Conservation (phyloP, 2,797 vertebrate species). For the Pelobates cultripes region DNA sequence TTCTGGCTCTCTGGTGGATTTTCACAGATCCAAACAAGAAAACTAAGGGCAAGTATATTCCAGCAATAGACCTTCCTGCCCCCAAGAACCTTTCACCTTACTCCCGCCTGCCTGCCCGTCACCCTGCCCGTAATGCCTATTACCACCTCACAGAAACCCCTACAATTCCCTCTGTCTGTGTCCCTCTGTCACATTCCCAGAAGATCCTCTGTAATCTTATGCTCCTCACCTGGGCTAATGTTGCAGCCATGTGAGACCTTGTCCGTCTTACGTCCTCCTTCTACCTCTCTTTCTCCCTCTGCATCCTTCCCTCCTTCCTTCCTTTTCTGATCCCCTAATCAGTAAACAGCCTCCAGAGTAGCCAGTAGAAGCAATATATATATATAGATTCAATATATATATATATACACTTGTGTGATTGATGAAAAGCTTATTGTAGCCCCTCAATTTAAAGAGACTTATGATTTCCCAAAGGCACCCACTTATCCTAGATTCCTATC, state of each 20-base stretch:
- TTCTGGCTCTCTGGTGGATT: conserved; percentile 99
- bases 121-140: conserved; percentile 62
- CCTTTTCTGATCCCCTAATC: conserved; percentile 34
- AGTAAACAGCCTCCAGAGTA: conserved; percentile 22
- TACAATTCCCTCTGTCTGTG: conserved; percentile 57
- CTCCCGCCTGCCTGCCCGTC: conserved; percentile 57
- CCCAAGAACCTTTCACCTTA: conserved; percentile 64
- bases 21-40: conserved; percentile 91
- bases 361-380: conserved; percentile 43
- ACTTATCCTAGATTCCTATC: background rate
- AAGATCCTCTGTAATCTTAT: conserved; percentile 37
- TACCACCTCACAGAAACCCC: conserved; percentile 66
- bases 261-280: conserved; percentile 64
- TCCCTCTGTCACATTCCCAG: conserved; percentile 35
- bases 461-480: conserved; percentile 3
- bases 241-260: conserved; percentile 31
- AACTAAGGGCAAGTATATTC: conserved; percentile 98
- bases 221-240: conserved; percentile 33
- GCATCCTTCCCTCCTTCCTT: background rate
- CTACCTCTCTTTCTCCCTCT: conserved; percentile 60
- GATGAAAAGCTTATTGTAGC: conserved; percentile 17
- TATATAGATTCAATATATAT: conserved; percentile 25
- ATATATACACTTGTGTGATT: conserved; percentile 33
- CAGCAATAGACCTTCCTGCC: conserved; percentile 96
- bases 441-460: conserved; percentile 41